Evolutionary conservation across 1,140 invertebrate species (phyloP), one percentile per base, ranked within the genome.

Genomic region (Drosophila fuyamai): DNA sequence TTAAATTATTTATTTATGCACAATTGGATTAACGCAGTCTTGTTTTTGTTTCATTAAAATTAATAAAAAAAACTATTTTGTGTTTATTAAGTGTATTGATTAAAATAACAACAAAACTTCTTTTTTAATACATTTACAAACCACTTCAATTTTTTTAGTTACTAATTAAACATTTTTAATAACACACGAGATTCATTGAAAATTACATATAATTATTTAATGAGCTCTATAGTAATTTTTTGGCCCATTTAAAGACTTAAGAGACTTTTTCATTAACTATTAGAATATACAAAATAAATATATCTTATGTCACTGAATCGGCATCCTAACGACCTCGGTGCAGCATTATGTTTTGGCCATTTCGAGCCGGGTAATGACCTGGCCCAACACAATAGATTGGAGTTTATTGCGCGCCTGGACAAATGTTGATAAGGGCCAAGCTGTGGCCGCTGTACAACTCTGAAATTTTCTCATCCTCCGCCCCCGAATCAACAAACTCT

Each of bases 361-460:
- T 66, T 1, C 38, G 32, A 29, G 27, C 36, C 35, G 29, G 48
- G 70, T 72, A 75, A 75, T 62, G 59, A 65, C 72, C 70, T 44
- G 67, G 38, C 36, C 51, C 43, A 62, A 46, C 40, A 74, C 58
- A 63, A 74, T 56, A 74, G 70, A 75, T 63, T 56, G 18, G 13
- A 75, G 51, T 75, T 75, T 75, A 75, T 75, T 63, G 59, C 71
- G 23, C 72, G 51, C 32, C 72, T 75, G 72, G 51, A 51, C 71
- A 75, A 75, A 75, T 75, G 71, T 44, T 65, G 72, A 75, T 75
- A 75, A 75, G 70, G 27, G 29, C 57, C 72, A 44, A 43, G 36
- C 32, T 70, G 51, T 71, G 54, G 36, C 36, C 16, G 27, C 51
- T 9, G 5, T 50, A 14, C 16, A 29, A 18, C 41, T 44, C 13